Evolutionary conservation across 37 sponge, comb jelly and placozoan species (phyloP).

Genomic region (Geodia barretti): DNA sequence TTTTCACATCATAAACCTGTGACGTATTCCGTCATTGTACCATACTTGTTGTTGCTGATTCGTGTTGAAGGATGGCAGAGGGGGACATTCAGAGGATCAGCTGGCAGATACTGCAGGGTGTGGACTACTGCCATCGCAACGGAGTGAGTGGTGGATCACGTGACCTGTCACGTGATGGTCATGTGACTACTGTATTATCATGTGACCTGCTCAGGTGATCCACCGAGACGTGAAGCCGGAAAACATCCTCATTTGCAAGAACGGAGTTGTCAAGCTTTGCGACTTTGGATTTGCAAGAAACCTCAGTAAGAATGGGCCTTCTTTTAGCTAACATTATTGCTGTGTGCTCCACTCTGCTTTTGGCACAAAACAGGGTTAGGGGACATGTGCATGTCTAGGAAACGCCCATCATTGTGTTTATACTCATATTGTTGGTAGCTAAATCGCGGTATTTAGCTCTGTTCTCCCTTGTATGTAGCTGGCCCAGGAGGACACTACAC

Average conservation of each 20-base stretch:
- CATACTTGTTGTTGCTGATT: constrained; percentile 9
- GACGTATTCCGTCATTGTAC: neutral
- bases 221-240: constrained; percentile 99
- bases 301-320: no score
- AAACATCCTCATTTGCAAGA: constrained; percentile 89
- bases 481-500: constrained; percentile 96
- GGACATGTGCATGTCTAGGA: no score
- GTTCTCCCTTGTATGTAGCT: constrained; percentile 40
- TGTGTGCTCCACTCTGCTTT: no score
- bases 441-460: no score
- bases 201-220: constrained; percentile 61
- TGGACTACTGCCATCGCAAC: constrained; percentile 92
- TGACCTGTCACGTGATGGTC: neutral
- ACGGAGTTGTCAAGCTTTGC: constrained; percentile 92
- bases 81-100: constrained; percentile 72
- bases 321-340: no score
- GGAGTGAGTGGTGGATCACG: constrained; percentile 50
- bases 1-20: neutral
- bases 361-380: no score
- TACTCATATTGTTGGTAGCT: no score
- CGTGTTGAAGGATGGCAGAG: constrained; percentile 73
- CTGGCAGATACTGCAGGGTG: constrained; percentile 90
- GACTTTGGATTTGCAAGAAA: constrained; percentile 99
- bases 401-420: no score
- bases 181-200: neutral